These are phyloP conservation scores for Fratercula arctica DNA, from an alignment of 2,797 vertebrate species.

Conservation along the genomic window DNA sequence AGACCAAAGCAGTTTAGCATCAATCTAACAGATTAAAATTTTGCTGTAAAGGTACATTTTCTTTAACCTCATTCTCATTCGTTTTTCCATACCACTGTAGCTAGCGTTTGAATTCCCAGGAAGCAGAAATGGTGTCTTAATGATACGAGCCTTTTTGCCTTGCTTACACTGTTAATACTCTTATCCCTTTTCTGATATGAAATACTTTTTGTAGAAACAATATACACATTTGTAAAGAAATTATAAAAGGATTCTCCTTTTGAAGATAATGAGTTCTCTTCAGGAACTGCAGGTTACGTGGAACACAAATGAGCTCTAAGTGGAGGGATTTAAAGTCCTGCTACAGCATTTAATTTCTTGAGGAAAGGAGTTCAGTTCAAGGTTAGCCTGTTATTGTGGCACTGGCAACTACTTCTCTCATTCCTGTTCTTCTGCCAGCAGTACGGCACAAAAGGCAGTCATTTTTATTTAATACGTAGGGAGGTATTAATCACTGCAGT, in stretches of 20 bases:
- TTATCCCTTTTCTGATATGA: conserved; percentile 78
- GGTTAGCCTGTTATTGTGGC: conserved; percentile 88
- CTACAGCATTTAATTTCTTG: conserved; percentile 86
- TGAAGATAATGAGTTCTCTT: conserved; percentile 87
- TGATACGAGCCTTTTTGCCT: conserved; percentile 71
- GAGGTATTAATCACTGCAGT: conserved; percentile 91
- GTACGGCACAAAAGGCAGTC: conserved; percentile 85
- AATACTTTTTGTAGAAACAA: conserved; percentile 81
- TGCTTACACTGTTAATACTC: conserved; percentile 79
- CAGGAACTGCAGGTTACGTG: conserved; percentile 83
- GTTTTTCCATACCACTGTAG: conserved; percentile 66
- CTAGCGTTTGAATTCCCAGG: conserved; percentile 70
- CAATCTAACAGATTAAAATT: conserved; percentile 73
- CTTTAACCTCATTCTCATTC: conserved; percentile 74
- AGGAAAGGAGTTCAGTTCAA: conserved; percentile 88
- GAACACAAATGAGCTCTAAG: conserved; percentile 86
- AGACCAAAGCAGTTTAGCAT: conserved; percentile 62
- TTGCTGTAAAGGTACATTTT: conserved; percentile 75
- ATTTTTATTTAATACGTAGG: conserved; percentile 84
- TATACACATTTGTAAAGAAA: conserved; percentile 85
- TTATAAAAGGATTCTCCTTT: conserved; percentile 83
- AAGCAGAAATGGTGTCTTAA: conserved; percentile 73
- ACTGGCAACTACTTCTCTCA: conserved; percentile 79
- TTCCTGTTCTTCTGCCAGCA: conserved; percentile 80
- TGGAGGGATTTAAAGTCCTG: conserved; percentile 87